These are phyloP conservation scores for Meteorus colon DNA, from an alignment of 2,888 invertebrate species.

Conservation along the genomic window DNA sequence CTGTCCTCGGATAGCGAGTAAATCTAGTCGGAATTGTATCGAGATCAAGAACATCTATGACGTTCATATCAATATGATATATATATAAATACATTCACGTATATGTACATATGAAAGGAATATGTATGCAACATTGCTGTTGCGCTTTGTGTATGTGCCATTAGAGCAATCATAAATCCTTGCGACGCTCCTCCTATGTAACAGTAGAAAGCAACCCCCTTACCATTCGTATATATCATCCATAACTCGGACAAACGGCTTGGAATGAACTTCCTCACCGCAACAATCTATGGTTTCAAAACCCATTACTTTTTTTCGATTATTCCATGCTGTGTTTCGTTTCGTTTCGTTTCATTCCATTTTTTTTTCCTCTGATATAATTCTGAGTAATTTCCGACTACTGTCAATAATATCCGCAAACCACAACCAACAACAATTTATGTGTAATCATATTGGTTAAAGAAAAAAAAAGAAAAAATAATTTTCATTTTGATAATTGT, in stretches of 20 bases:
- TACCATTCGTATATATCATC: slow-evolving; percentile 39
- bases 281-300: slow-evolving; percentile 16
- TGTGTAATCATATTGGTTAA: background rate
- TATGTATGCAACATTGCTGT: background rate
- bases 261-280: slow-evolving; percentile 36
- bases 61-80: slow-evolving; percentile 15
- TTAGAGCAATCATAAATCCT: slow-evolving; percentile 35
- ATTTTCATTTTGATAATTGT: background rate
- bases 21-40: background rate
- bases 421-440: background rate
- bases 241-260: slow-evolving; percentile 38
- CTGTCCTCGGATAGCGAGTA: slow-evolving; percentile 29
- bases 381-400: background rate
- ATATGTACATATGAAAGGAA: slow-evolving; percentile 25
- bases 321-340: background rate
- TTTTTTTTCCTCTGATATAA: background rate
- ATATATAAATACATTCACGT: background rate
- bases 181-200: slow-evolving; percentile 8
- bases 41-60: background rate
- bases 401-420: background rate
- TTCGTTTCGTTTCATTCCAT: background rate
- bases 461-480: background rate
- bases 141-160: slow-evolving; percentile 15
- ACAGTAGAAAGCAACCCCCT: background rate
- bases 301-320: background rate